These are phyloP conservation scores for Geotrypetes seraphini DNA, from an alignment of 2,797 vertebrate genomes.

Conservation along the genomic window DNA sequence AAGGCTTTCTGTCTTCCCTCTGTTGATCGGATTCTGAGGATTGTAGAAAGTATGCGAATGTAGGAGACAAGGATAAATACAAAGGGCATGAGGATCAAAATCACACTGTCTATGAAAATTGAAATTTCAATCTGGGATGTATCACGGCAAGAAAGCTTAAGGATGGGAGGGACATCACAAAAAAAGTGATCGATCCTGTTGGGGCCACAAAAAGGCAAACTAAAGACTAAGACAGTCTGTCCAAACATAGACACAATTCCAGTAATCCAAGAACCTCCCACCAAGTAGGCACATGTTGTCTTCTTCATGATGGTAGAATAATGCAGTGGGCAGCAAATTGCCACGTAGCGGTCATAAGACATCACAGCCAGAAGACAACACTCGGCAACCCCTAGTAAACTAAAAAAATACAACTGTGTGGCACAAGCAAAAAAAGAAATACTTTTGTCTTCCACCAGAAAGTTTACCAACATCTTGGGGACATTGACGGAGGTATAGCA, in stretches of 20 bases:
- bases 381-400: constrained; percentile 19
- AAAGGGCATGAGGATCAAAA: constrained; percentile 17
- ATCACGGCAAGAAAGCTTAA: constrained; percentile 28
- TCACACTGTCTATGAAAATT: constrained; percentile 18
- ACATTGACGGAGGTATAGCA: constrained; percentile 12
- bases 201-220: constrained; percentile 19
- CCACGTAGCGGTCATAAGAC: constrained; percentile 23
- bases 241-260: neutral
- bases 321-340: constrained; percentile 27
- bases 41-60: constrained; percentile 15
- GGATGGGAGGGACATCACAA: constrained; percentile 25
- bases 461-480: constrained; percentile 23
- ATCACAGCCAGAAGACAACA: constrained; percentile 27
- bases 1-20: constrained; percentile 29
- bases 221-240: neutral
- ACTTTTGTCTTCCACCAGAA: constrained; percentile 3
- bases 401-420: constrained; percentile 19
- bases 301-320: constrained; percentile 21
- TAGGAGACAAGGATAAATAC: constrained; percentile 23
- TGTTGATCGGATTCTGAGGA: constrained; percentile 16
- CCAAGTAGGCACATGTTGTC: constrained; percentile 13
- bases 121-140: constrained; percentile 14
- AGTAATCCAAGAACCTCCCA: constrained; percentile 8
- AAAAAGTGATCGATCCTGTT: constrained; percentile 31
- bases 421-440: constrained; percentile 20